These are phyloP conservation scores for Grapholita molesta DNA, from an alignment of 1,140 invertebrate species.

Conservation along the genomic window DNA sequence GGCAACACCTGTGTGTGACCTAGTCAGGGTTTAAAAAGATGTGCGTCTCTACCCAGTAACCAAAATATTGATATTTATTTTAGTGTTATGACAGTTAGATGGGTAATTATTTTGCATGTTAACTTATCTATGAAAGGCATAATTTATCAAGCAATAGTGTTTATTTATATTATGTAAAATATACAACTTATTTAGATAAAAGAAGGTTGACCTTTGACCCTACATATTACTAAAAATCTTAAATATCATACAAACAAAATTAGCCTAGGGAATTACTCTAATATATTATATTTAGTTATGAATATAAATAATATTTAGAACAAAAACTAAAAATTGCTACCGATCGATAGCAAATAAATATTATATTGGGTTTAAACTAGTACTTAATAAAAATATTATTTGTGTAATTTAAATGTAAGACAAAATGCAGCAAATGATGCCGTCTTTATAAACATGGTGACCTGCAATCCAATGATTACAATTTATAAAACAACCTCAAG, in stretches of 20 bases:
- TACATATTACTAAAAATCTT: conserved; percentile 5
- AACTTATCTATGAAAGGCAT: not conserved
- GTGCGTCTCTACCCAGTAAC: too few relatives aligned
- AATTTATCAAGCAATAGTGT: not conserved
- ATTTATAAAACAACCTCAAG: not conserved
- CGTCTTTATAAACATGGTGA: not conserved
- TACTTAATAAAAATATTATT: not conserved
- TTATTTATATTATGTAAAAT: conserved; percentile 15
- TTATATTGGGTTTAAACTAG: not conserved
- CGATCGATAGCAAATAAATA: not conserved
- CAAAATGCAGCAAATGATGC: not conserved
- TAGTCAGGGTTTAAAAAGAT: too few relatives aligned
- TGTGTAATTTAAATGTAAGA: not conserved
- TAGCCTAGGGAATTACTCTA: not conserved
- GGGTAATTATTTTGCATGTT: not conserved
- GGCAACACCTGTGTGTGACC: too few relatives aligned
- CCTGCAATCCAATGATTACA: not conserved
- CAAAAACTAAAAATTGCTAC: not conserved
- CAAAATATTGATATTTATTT: too few relatives aligned
- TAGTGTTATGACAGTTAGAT: too few relatives aligned
- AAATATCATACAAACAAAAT: conserved; percentile 11
- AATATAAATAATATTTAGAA: not conserved
- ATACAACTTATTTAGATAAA: conserved; percentile 10
- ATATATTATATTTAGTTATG: not conserved
- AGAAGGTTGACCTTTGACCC: not conserved